A percentile compares a stretch with the other conserved stretches of the same genome.
phyloP scores from a whole-genome alignment of 2,113 vertebrate genomes.

The chimpanzee (Pan troglodytes) region NHGRI_mPanTro3-v2.1_pri NC_072411.2:42614501-42615000 shows the following conservation, averaged over 20 bases:
- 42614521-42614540: not conserved
- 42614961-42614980: not conserved
- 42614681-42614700: not conserved
- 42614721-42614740: not conserved
- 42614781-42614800: not conserved
- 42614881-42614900: not conserved
- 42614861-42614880: not conserved
- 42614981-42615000: not conserved
- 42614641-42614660: not conserved
- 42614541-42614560: not conserved
- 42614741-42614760: not conserved
- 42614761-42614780: not conserved
- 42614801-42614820: not conserved
- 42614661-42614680: not conserved
- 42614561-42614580: not conserved
- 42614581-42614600: not conserved
- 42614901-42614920: not conserved
- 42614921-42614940: not conserved
- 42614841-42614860: not conserved
- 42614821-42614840: not conserved
- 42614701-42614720: not conserved
- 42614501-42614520: not conserved
- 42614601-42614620: not conserved
- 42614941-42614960: not conserved
- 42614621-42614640: not conserved